These are phyloP conservation scores for Hoplias malabaricus DNA, from an alignment of 2,113 vertebrate genomes.

Conservation along the genomic window DNA sequence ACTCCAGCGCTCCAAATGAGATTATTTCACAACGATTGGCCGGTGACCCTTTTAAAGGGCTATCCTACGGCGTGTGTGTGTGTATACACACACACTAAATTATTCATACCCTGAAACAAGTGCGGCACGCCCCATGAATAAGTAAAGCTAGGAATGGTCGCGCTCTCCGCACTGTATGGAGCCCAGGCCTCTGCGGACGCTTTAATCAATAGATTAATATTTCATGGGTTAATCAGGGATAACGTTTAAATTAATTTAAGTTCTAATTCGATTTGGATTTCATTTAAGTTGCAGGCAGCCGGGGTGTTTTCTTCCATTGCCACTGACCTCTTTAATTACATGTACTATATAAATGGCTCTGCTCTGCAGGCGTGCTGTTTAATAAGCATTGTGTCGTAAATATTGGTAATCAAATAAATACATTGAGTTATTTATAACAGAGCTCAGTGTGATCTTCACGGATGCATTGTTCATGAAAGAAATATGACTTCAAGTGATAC, in stretches of 20 bases:
- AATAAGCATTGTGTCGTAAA: constrained; percentile 5
- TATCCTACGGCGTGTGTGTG: constrained; percentile 57
- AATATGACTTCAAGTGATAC: neutral
- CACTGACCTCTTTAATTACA: neutral
- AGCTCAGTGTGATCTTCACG: neutral
- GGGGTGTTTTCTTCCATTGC: constrained; percentile 6
- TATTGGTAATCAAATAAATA: neutral
- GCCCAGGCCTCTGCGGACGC: constrained; percentile 50
- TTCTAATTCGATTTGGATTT: constrained; percentile 55
- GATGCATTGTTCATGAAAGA: neutral
- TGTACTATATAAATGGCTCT: neutral
- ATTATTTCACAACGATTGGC: constrained; percentile 62
- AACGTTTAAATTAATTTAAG: constrained; percentile 58
- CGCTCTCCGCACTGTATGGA: constrained; percentile 39
- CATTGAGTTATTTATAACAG: neutral
- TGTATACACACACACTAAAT: constrained; percentile 64
- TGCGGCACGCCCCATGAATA: constrained; percentile 66
- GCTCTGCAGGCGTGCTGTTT: neutral
- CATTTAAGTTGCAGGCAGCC: constrained; percentile 31
- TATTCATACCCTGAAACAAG: constrained; percentile 60
- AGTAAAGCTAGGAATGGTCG: constrained; percentile 53
- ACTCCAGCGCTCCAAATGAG: constrained; percentile 54
- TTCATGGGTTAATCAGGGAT: constrained; percentile 61
- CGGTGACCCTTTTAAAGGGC: constrained; percentile 67
- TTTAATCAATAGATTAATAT: constrained; percentile 70